Percentiles rank a stretch among this genome's conserved stretches.
phyloP scores from a whole-genome alignment of 2,888 invertebrate species.

The Tetanocera ferruginea region DNA sequence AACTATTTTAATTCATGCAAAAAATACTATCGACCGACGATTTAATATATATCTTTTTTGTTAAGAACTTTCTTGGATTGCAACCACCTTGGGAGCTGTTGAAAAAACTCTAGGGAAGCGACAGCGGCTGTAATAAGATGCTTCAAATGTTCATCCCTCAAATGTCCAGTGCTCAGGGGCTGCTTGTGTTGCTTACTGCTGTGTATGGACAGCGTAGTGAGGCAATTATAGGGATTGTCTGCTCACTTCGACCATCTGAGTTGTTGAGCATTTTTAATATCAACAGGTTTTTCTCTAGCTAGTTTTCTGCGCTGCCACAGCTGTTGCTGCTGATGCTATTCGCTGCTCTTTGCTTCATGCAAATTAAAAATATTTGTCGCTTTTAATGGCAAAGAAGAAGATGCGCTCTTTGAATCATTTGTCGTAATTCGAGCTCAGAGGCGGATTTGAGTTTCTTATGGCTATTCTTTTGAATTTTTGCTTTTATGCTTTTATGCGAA shows the following conservation, averaged over 20 bases:
- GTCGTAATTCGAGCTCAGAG: constrained; percentile 67
- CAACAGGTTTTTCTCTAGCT: constrained; percentile 63
- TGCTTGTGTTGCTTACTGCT: constrained; percentile 46
- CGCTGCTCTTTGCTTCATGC: constrained; percentile 52
- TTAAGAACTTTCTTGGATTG: constrained; percentile 14
- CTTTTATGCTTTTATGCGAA: constrained; percentile 53
- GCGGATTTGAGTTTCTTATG: constrained; percentile 63
- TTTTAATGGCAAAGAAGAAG: constrained; percentile 30
- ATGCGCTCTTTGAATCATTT: constrained; percentile 41
- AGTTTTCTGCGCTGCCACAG: constrained; percentile 43
- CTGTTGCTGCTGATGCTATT: constrained; percentile 44
- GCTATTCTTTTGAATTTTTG: constrained; percentile 46
- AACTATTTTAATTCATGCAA: constrained; percentile 58
- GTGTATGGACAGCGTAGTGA: constrained; percentile 54
- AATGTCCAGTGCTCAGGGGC: constrained; percentile 40
- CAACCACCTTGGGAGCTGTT: constrained; percentile 15
- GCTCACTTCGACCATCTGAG: constrained; percentile 31
- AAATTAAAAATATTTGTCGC: constrained; percentile 51
- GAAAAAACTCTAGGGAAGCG: constrained; percentile 6
- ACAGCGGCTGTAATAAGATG: constrained; percentile 44
- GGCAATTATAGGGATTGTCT: constrained; percentile 20
- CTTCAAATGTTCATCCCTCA: constrained; percentile 42
- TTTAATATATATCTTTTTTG: constrained; percentile 55
- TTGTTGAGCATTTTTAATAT: constrained; percentile 58
- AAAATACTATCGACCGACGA: constrained; percentile 56